Evolutionary conservation across 2,888 invertebrate species (phyloP).

Genomic region (Ommatoiulus sabulosus): DNA sequence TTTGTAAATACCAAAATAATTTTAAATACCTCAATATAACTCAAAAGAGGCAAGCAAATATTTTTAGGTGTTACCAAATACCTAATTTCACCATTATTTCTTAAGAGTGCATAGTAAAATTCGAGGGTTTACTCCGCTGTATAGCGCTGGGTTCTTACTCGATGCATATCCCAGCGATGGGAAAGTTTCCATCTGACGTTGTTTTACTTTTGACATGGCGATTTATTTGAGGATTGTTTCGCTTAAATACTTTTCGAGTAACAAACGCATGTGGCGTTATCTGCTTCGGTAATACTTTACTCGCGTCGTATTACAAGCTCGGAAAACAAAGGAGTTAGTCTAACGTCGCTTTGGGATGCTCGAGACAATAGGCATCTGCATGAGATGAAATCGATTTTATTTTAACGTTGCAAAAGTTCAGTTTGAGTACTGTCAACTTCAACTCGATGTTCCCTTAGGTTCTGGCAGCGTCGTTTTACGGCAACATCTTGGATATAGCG

Average conservation of each 20-base stretch:
- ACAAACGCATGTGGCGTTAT: background rate
- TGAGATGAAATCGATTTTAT: slow-evolving; percentile 20
- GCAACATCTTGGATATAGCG: too few species aligned
- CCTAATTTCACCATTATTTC: too few species aligned
- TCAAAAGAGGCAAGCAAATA: too few species aligned
- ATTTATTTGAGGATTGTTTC: slow-evolving; percentile 30
- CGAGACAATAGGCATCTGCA: background rate
- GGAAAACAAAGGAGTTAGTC: background rate
- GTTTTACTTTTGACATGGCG: slow-evolving; percentile 21
- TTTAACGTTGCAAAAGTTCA: background rate
- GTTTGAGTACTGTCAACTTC: background rate
- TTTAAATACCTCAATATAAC: too few species aligned
- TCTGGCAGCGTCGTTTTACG: too few species aligned
- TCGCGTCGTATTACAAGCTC: background rate
- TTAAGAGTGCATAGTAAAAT: too few species aligned
- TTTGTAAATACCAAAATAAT: too few species aligned
- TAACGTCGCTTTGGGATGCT: background rate
- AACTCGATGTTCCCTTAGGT: background rate
- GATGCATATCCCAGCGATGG: background rate
- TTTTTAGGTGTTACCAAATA: too few species aligned
- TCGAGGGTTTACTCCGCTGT: too few species aligned
- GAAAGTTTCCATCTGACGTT: background rate
- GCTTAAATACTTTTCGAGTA: background rate
- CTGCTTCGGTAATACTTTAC: background rate
- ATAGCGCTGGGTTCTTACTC: background rate